A percentile compares a stretch with the other conserved stretches of the same genome.
Conservation (phyloP, 2,797 vertebrate species). For the Myioborus miniatus region DNA sequence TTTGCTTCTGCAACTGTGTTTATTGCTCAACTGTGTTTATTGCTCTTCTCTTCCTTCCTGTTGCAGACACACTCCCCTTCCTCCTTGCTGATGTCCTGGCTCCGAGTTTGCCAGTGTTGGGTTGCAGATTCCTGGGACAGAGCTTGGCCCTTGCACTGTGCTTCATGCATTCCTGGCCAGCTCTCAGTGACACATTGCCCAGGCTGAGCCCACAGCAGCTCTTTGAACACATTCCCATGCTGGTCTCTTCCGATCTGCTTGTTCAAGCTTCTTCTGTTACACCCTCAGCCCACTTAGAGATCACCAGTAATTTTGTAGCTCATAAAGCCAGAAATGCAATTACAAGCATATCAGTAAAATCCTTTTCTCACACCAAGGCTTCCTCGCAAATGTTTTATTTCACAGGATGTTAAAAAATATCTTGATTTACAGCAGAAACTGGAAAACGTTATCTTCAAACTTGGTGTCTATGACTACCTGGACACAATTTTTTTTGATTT, state of each 20-base stretch:
- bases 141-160: neutral
- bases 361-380: neutral
- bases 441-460: neutral
- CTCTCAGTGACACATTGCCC: neutral
- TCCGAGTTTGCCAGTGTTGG: neutral
- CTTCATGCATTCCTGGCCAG: neutral
- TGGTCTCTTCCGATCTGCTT: neutral
- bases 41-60: slow-evolving; percentile 10
- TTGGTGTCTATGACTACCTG: neutral
- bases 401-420: neutral
- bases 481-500: neutral
- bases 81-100: neutral
- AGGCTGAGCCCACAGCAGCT: neutral
- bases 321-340: neutral
- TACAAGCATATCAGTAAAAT: neutral
- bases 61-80: neutral
- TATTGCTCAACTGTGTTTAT: neutral
- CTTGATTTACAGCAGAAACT: neutral
- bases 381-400: neutral
- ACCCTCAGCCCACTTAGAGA: neutral
- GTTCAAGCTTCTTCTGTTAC: slow-evolving; percentile 13
- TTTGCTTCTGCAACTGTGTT: neutral
- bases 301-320: neutral
- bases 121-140: slow-evolving; percentile 21
- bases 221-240: neutral